Evolutionary conservation across 1,140 invertebrate genomes (phyloP), one percentile per base, ranked within the genome.

Genomic region (Stenopsyche tienmushanensis): DNA sequence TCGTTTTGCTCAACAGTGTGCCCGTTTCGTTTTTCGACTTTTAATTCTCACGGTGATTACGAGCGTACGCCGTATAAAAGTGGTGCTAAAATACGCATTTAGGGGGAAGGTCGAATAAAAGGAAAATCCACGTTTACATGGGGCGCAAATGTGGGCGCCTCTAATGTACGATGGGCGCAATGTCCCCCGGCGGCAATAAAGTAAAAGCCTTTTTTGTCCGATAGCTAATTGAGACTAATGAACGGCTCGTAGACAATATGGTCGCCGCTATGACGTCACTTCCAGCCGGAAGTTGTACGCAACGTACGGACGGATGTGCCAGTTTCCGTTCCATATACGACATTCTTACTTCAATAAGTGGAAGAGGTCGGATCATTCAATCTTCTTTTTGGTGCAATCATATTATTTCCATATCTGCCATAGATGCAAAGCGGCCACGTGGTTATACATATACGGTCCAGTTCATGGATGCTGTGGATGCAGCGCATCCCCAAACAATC

Each of bases 141-240:
- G n/a, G n/a, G n/a, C n/a, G n/a, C n/a, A n/a, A n/a, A 15, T 45
- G 44, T 7, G 17, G 17, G 44, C 3, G 10, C 50, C 50, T n/a
- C n/a, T n/a, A 53, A 53, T 25, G 50, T 15, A 24, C 20, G 10
- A n/a, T 23, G 26, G 50, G 15, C 5, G 1, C 50, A 23, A 53
- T 53, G 21, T 57, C 39, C 21, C 34, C 21, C n/a, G 54, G 15
- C 21, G 39, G 21, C 34, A 34, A 23, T 57, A 34, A 29, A 25
- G 47, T 26, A 25, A 53, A 53, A 53, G 2, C 20, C 20, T 53
- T 24, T 53, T 25, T 53, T 53, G 9, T 18, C 17, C 44, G 8
- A 13, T 34, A 20, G 1, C 54, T 57, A 57, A 57, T 57, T 57
- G 54, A 57, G 54, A 57, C 29, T 57, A 57, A 57, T 57, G 54